A percentile compares a stretch with the other conserved stretches of the same genome.
phyloP scores from a whole-genome alignment of 2,797 vertebrate species.

The Amazona finschi region DNA sequence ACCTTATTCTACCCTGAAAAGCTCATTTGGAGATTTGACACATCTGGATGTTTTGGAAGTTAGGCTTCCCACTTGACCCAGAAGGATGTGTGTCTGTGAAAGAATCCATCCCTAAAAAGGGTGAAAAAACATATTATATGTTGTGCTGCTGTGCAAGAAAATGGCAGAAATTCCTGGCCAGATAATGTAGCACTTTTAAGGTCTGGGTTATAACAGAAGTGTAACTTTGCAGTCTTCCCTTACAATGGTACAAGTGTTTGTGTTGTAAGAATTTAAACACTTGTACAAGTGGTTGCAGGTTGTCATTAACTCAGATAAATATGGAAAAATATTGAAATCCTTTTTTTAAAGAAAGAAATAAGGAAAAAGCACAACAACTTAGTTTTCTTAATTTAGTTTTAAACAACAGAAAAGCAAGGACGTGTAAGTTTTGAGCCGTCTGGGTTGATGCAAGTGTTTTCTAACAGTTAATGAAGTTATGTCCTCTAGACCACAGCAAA shows the following conservation, averaged over 20 bases:
- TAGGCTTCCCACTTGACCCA: not conserved
- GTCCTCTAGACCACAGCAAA: not conserved
- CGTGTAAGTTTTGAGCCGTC: not conserved
- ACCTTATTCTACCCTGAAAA: not conserved
- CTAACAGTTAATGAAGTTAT: not conserved
- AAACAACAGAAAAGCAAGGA: not conserved
- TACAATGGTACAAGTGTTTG: not conserved
- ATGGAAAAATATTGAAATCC: not conserved
- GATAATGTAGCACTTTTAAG: not conserved
- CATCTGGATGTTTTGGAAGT: not conserved
- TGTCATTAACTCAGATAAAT: not conserved
- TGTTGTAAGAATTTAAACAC: not conserved
- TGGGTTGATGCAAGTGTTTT: not conserved
- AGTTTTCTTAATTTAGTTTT: not conserved
- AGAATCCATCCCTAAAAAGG: not conserved
- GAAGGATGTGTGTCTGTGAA: not conserved
- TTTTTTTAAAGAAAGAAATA: not conserved
- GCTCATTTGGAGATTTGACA: not conserved
- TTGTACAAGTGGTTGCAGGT: not conserved
- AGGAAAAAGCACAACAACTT: not conserved
- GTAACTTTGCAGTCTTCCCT: not conserved
- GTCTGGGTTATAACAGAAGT: not conserved
- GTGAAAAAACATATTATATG: not conserved
- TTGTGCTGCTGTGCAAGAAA: not conserved
- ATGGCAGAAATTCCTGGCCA: not conserved